These are phyloP conservation scores for Genyomyrus donnyi DNA, from an alignment of 2,113 vertebrate species.

Conservation along the genomic window DNA sequence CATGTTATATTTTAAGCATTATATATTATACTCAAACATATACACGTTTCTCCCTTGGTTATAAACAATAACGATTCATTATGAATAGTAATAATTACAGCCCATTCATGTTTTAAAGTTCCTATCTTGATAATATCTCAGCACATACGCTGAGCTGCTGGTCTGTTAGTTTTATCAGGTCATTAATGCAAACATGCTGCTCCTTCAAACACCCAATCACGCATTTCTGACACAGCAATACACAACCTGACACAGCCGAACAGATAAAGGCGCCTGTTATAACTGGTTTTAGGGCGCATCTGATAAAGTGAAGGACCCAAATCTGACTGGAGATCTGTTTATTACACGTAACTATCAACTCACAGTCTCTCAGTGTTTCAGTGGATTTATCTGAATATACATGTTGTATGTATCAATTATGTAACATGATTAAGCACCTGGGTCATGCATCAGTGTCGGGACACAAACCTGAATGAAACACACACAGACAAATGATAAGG, in stretches of 20 bases:
- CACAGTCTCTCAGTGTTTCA: neutral
- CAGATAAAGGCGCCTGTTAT: neutral
- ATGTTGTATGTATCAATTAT: neutral
- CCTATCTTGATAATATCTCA: neutral
- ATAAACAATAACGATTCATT: neutral
- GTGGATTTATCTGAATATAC: neutral
- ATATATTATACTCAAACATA: neutral
- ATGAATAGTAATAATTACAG: neutral
- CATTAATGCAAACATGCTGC: neutral
- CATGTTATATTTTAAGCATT: neutral
- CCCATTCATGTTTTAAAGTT: neutral
- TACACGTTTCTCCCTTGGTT: neutral
- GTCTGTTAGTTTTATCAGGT: neutral
- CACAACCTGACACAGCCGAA: neutral
- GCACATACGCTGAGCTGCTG: neutral
- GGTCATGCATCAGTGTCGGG: neutral
- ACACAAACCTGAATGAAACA: neutral
- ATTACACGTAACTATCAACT: neutral
- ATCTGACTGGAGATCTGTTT: neutral
- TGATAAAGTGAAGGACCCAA: neutral
- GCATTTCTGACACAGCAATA: neutral
- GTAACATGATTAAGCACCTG: neutral
- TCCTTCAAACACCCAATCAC: neutral
- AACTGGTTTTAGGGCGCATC: neutral
- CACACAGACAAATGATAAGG: neutral